phyloP scores from a whole-genome alignment of 1,140 invertebrate genomes.

The Drosophila nebulosa region DNA sequence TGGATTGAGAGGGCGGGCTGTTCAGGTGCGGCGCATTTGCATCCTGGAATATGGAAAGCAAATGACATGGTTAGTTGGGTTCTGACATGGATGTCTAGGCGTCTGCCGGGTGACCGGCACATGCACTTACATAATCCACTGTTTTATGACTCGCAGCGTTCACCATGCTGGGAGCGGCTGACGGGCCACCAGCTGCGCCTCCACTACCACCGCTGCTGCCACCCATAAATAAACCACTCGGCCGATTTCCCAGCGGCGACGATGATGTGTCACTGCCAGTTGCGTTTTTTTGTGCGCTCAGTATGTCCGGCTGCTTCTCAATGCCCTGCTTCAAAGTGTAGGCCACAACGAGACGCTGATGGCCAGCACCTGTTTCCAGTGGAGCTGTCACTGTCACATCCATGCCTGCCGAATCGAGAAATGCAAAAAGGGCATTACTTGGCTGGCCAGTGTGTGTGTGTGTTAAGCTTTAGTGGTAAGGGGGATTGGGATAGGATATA shows the following conservation, averaged over 20 bases:
- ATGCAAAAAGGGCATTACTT: constrained; percentile 16
- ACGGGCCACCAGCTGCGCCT: constrained; percentile 17
- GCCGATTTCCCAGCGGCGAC: constrained; percentile 78
- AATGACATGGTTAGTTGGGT: constrained; percentile 9
- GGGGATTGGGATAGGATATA: background rate
- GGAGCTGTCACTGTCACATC: constrained; percentile 80
- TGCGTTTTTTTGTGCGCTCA: constrained; percentile 81
- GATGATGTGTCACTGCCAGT: constrained; percentile 76
- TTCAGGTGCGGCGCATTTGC: constrained; percentile 63
- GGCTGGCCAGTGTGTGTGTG: background rate
- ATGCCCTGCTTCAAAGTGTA: constrained; percentile 83
- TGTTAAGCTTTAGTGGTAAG: background rate
- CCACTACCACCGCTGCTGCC: constrained; percentile 18
- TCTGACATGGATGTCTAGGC: background rate
- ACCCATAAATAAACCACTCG: constrained; percentile 72
- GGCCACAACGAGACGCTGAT: constrained; percentile 84
- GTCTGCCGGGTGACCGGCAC: too few relatives aligned
- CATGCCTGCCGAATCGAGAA: constrained; percentile 71
- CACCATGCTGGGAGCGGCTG: constrained; percentile 40
- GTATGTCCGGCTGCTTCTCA: constrained; percentile 81
- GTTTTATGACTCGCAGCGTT: constrained; percentile 61
- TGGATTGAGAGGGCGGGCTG: constrained; percentile 77
- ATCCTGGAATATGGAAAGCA: constrained; percentile 50
- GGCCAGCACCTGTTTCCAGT: constrained; percentile 83
- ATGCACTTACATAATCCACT: constrained; percentile 73